Evolutionary conservation across 2,797 vertebrate genomes (phyloP), one percentile per base, ranked within the genome.

Genomic region (Pangasius larnaudii): DNA sequence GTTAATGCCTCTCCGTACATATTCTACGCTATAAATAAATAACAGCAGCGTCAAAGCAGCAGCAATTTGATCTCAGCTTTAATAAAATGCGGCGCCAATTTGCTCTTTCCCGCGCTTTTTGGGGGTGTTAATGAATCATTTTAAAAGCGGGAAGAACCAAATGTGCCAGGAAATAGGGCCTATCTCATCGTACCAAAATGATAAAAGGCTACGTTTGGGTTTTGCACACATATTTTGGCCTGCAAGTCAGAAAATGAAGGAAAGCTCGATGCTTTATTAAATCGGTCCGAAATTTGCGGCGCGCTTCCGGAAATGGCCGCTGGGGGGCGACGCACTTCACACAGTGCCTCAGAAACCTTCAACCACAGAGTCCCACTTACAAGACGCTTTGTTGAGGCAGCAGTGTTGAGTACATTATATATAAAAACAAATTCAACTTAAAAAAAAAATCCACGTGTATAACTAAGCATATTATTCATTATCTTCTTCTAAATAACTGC

Each of bases 101-200:
- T 94, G 92, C 83, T 95, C 83, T 89, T 94, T 93, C 91, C 95
- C 94, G 93, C 88, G 91, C 90, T 89, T 94, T 96, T 93, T 94
- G 84, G 67, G 94, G 93, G 94, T 95, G 95, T 94, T 95, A 93
- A 95, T 92, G 93, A 94, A 95, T 94, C 91, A 92, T 94, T 95
- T 94, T 93, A 92, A 94, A 94, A 92, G 91, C 90, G 89, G 91
- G 92, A 90, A 92, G 91, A 63, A 85, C 36, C 77, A 92, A 91
- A 92, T 85, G 92, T 93, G 92, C 93, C 16, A 91, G 93, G 77
- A 92, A 92, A 94, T 84, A 95, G 92, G 88, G 91, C 92, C 93
- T 92, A 86, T 91, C 92, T 92, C 92, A 95, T 92, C 91, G 91
- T 93, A 91, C 86, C 90, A 89, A 67, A 84, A 67, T 91, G 90